phyloP scores from a whole-genome alignment of 2,888 invertebrate species.

The Neuroscelio doddi region DNA sequence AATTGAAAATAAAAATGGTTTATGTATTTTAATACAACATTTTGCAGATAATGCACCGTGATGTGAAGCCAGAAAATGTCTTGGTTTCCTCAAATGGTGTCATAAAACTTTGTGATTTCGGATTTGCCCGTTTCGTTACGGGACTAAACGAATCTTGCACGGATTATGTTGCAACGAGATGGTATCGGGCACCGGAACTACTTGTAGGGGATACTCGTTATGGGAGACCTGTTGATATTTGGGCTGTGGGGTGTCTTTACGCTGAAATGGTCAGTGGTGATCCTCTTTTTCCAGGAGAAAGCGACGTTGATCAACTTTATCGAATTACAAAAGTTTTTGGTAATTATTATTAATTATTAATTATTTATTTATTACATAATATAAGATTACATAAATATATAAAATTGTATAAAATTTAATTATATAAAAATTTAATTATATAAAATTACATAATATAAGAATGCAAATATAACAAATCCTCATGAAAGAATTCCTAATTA shows the following conservation, averaged over 20 bases:
- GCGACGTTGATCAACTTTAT: constrained; percentile 90
- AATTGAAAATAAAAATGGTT: too few species aligned
- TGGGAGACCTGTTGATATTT: constrained; percentile 85
- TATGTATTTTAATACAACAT: neutral
- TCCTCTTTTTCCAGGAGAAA: constrained; percentile 90
- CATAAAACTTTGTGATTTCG: constrained; percentile 93
- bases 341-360: constrained; percentile 51
- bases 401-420: too few species aligned
- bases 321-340: constrained; percentile 87
- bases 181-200: constrained; percentile 92
- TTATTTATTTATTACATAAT: too few species aligned
- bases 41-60: constrained; percentile 86
- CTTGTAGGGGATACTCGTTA: constrained; percentile 86
- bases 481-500: too few species aligned
- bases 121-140: constrained; percentile 85
- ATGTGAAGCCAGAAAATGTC: constrained; percentile 92
- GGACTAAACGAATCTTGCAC: constrained; percentile 86
- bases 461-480: neutral
- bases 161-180: constrained; percentile 92
- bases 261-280: constrained; percentile 91
- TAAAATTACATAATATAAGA: too few species aligned
- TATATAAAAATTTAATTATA: too few species aligned
- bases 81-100: constrained; percentile 85
- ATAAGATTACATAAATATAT: too few species aligned
- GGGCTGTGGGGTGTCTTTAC: constrained; percentile 89